phyloP scores from a whole-genome alignment of 2,113 vertebrate genomes.

The Salvelinus sp. region DNA sequence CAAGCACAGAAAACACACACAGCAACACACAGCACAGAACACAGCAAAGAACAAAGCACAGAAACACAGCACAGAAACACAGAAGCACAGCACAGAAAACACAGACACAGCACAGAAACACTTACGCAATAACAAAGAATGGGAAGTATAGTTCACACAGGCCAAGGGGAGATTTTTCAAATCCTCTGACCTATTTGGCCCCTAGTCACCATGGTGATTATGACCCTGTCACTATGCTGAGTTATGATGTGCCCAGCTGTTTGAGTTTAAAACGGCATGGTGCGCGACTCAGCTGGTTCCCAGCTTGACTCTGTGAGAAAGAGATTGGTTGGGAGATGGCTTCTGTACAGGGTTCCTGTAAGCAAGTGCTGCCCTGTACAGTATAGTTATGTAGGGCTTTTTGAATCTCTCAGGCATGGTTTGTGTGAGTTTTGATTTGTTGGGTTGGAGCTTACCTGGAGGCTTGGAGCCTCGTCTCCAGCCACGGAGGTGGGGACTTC shows the following conservation, averaged over 20 bases:
- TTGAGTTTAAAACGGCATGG: slow-evolving; percentile 45
- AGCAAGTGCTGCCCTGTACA: too few relatives aligned
- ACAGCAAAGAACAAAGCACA: not conserved
- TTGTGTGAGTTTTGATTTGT: too few relatives aligned
- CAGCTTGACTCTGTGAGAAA: slow-evolving; percentile 19
- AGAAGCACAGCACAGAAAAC: too few relatives aligned
- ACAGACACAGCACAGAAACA: not conserved
- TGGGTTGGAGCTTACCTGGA: slow-evolving; percentile 72
- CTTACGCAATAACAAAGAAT: not conserved
- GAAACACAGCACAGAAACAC: too few relatives aligned
- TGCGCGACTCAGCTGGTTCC: slow-evolving; percentile 35
- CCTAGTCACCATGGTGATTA: slow-evolving; percentile 41
- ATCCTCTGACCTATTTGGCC: slow-evolving; percentile 60
- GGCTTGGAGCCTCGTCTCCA: slow-evolving; percentile 66
- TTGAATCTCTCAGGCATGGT: too few relatives aligned
- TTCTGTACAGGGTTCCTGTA: too few relatives aligned
- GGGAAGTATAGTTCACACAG: slow-evolving; percentile 7
- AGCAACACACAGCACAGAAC: too few relatives aligned
- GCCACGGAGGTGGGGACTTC: slow-evolving; percentile 76
- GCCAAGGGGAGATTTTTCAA: slow-evolving; percentile 46
- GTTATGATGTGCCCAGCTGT: slow-evolving; percentile 53
- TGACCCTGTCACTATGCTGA: slow-evolving; percentile 19
- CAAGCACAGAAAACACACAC: not conserved
- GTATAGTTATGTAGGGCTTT: too few relatives aligned
- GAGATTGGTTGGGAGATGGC: slow-evolving; percentile 5